phyloP scores from a whole-genome alignment of 1,140 invertebrate species.

The Anoplophora glabripennis region DNA sequence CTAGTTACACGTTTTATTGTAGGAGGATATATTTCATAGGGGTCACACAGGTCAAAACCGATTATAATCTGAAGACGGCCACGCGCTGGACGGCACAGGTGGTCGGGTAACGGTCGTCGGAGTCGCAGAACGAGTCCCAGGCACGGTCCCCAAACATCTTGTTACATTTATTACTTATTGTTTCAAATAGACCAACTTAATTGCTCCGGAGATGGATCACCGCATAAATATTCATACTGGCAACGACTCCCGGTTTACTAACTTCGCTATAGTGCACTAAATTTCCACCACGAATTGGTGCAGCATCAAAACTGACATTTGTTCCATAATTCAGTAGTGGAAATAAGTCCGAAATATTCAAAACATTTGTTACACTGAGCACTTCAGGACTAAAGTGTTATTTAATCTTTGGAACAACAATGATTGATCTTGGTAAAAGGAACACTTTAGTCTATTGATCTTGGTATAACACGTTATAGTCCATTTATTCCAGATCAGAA shows the following conservation, averaged over 20 bases:
- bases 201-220: slow-evolving; percentile 10
- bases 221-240: slow-evolving; percentile 13
- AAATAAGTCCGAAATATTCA: no score
- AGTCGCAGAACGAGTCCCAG: slow-evolving; percentile 5
- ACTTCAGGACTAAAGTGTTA: no score
- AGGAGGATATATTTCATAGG: slow-evolving; percentile 37
- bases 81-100: slow-evolving; percentile 38
- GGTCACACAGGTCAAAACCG: slow-evolving; percentile 36
- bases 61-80: slow-evolving; percentile 35
- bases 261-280: no score
- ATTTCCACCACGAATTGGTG: no score
- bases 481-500: no score
- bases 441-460: no score
- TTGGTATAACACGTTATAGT: no score
- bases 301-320: no score
- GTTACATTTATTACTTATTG: slow-evolving; percentile 27
- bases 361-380: no score
- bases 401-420: no score
- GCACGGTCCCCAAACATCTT: slow-evolving; percentile 14
- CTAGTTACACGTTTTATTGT: slow-evolving; percentile 26
- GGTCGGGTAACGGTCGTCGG: slow-evolving; percentile 20
- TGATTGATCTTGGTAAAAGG: no score
- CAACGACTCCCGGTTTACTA: no score
- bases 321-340: neutral
- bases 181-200: slow-evolving; percentile 21